Conservation (phyloP, 2,113 vertebrate genomes). For the Glaucidium brasilianum region DNA sequence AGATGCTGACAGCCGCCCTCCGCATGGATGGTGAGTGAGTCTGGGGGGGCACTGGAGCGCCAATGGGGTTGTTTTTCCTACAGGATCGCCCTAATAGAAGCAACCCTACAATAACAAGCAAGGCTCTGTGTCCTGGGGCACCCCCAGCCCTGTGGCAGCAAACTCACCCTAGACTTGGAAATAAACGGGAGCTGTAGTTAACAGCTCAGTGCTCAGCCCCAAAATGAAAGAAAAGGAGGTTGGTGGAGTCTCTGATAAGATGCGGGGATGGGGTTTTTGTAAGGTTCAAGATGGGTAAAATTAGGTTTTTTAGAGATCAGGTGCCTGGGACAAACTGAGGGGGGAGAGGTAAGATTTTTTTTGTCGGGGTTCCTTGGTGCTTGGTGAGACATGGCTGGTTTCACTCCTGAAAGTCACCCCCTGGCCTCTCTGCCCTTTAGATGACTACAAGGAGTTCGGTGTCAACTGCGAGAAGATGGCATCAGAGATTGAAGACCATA, state of each 20-base stretch:
- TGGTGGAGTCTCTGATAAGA: neutral
- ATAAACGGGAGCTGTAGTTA: neutral
- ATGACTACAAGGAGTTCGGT: conserved; percentile 87
- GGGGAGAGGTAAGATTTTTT: neutral
- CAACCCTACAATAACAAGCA: neutral
- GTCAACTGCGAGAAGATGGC: conserved; percentile 92
- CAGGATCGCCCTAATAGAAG: neutral
- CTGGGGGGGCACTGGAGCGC: neutral
- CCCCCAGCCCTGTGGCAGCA: neutral
- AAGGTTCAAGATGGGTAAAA: neutral
- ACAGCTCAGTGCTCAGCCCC: neutral
- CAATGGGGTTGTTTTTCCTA: neutral
- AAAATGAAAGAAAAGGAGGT: neutral
- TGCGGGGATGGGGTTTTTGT: neutral
- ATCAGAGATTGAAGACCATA: conserved; percentile 96
- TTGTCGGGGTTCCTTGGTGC: fast-evolving
- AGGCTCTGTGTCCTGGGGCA: neutral
- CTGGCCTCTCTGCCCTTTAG: conserved; percentile 56
- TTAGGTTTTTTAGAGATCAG: neutral
- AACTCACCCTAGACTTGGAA: neutral
- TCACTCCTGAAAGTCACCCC: neutral
- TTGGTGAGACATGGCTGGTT: fast-evolving
- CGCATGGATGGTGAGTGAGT: conserved; percentile 82
- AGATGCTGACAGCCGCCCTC: conserved; percentile 89
- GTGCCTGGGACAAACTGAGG: neutral